A percentile compares a stretch with the other conserved stretches of the same genome.
Evolutionary conservation across 2,797 vertebrate genomes (phyloP).

Genomic region (Tragelaphus eurycerus): DNA sequence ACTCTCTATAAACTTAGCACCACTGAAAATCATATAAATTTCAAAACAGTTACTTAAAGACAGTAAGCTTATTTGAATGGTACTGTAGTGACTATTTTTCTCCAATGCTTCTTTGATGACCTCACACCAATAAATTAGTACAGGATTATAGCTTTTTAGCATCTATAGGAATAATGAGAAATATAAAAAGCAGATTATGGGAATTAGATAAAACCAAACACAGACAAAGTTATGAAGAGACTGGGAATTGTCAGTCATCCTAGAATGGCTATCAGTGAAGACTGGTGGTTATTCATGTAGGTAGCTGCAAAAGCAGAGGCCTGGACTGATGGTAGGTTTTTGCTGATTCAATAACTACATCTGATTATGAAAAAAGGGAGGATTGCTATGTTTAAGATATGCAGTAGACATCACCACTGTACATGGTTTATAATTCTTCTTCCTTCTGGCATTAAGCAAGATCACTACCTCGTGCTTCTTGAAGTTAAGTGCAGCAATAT

Average conservation of each 20-base stretch:
- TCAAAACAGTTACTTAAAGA: not conserved
- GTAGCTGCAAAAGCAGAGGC: not conserved
- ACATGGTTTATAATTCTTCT: not conserved
- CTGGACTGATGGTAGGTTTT: not conserved
- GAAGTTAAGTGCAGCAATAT: not conserved
- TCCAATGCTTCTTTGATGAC: constrained; percentile 46
- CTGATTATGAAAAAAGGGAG: not conserved
- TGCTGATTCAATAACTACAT: not conserved
- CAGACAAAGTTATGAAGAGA: not conserved
- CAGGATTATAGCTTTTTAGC: constrained; percentile 43
- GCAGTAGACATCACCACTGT: not conserved
- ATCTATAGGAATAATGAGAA: constrained; percentile 49
- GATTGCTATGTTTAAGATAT: not conserved
- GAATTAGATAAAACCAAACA: not conserved
- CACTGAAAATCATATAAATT: constrained; percentile 11
- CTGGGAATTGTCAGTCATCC: not conserved
- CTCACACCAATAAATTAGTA: constrained; percentile 3
- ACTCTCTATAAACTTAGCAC: constrained; percentile 16
- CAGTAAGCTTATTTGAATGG: not conserved
- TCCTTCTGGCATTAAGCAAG: not conserved
- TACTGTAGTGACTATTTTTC: constrained; percentile 26
- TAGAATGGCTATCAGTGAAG: not conserved
- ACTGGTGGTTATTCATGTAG: not conserved
- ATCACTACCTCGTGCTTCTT: not conserved
- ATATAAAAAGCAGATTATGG: constrained; percentile 1